Conservation (phyloP, 1,140 invertebrate genomes). For the Galendromus occidentalis region DNA sequence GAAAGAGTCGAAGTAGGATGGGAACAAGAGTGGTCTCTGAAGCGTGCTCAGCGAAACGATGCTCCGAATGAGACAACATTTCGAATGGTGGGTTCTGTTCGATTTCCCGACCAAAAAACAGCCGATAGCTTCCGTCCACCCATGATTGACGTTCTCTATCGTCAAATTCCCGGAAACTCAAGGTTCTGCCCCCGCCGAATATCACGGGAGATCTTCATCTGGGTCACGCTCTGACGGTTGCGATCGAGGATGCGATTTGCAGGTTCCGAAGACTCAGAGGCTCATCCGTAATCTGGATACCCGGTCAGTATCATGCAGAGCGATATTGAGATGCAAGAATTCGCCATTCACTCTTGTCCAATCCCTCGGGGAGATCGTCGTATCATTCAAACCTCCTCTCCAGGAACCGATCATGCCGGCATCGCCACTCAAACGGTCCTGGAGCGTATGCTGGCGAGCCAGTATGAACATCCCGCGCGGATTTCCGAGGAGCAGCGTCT, state of each 20-base stretch:
- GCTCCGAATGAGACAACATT: neutral
- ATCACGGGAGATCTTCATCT: constrained; percentile 91
- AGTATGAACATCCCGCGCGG: constrained; percentile 71
- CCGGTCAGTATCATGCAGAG: neutral
- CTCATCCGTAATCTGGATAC: neutral
- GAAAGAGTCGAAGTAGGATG: neutral
- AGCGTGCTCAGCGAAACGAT: neutral
- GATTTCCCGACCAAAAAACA: neutral
- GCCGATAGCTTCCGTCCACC: neutral
- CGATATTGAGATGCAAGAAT: neutral
- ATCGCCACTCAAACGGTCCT: constrained; percentile 98
- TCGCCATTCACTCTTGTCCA: neutral
- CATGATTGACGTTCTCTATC: neutral
- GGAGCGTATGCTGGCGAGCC: constrained; percentile 68
- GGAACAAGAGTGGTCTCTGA: neutral
- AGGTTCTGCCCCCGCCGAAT: constrained; percentile 97
- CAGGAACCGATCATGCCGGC: constrained; percentile 94
- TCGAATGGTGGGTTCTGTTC: neutral
- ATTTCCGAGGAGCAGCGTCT: constrained; percentile 81
- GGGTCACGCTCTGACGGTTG: constrained; percentile 94
- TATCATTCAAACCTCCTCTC: constrained; percentile 62
- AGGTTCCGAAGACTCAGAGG: constrained; percentile 34
- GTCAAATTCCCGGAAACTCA: constrained; percentile 32
- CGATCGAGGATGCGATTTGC: constrained; percentile 81
- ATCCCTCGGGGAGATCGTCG: no score